These are phyloP conservation scores for Monochamus saltuarius DNA, from an alignment of 1,140 invertebrate genomes.

Conservation along the genomic window DNA sequence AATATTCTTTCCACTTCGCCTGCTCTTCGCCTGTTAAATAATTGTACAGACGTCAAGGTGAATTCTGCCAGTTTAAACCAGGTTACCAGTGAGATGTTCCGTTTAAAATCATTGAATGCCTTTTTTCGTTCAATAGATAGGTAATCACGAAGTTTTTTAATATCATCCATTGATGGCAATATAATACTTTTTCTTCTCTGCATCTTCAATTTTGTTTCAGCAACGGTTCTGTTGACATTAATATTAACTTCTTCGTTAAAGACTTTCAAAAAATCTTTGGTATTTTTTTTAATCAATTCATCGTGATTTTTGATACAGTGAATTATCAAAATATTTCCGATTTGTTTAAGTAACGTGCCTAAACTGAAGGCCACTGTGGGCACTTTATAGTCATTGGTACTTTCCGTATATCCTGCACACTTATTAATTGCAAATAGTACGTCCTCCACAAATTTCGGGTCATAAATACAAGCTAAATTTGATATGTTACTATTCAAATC, in stretches of 20 bases:
- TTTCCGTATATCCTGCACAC: not conserved
- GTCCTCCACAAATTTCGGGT: constrained; percentile 2
- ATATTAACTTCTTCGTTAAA: constrained; percentile 8
- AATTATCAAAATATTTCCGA: not conserved
- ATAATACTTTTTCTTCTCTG: not conserved
- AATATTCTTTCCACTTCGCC: constrained; percentile 8
- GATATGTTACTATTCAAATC: not conserved
- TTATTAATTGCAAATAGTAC: not conserved
- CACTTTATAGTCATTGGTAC: not conserved
- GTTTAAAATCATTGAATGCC: not conserved
- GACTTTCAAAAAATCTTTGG: constrained; percentile 11
- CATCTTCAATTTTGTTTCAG: constrained; percentile 4
- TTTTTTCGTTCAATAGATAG: not conserved
- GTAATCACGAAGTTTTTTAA: constrained; percentile 3
- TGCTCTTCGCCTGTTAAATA: constrained; percentile 8
- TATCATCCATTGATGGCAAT: constrained; percentile 4
- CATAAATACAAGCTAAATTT: constrained; percentile 8
- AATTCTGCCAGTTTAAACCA: not conserved
- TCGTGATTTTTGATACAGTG: constrained; percentile 6
- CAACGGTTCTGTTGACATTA: constrained; percentile 9
- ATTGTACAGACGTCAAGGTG: constrained; percentile 3
- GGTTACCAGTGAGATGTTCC: not conserved
- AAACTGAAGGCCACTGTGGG: constrained; percentile 9
- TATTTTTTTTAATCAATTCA: constrained; percentile 1
- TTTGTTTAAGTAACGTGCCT: constrained; percentile 2